Base-by-base conservation (phyloP, 1,140 invertebrate genomes). In the Drosophila bipectinata region DNA sequence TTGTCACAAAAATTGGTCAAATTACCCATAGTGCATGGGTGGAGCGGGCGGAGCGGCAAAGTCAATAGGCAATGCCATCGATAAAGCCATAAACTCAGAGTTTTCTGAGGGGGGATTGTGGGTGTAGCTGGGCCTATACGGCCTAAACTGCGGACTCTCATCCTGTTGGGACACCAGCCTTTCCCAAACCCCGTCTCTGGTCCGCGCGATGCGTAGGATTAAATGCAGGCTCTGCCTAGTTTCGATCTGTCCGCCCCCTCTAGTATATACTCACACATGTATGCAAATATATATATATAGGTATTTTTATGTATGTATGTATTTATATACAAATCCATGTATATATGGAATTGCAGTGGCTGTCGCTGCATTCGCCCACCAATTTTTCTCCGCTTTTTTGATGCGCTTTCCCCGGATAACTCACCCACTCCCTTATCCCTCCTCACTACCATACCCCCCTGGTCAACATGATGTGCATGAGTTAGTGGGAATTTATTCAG, bases 61-160 rank as follows among this genome's bases (percentile, higher is more conserved):
- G 83, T 88, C 83, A 88, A 88, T 88, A 89, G 75, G 79, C 83
- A 88, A 88, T 88, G 83, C 83, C 83, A 87, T 77, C 79, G 79
- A 87, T 83, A 88, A 81, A 53, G 72, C 72, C 62, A 87, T 81
- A 87, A 82, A 78, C 66, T 72, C 18, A 57, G 60, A 57, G 60
- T 76, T 51, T 78, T 66, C 48, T 49, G 53, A 44, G 59, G 26
- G 60, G 18, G 32, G 32, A 45, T 71, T 72, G 58, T 64, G 45
- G 48, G 58, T 34, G 60, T 44, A 1, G 14, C 55, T 55, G 72
- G 63, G 34, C 44, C 62, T 69, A 57, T 39, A 24, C 44, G 54
- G 72, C 72, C 83, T 87, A 82, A 88, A 77, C 76, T 69, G 59
- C 34, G 47, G 44, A 47, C 44, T 21, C 44, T 21, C 52, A 18